phyloP scores from a whole-genome alignment of 2,113 vertebrate species.

The Melanotaenia duboulayi region DNA sequence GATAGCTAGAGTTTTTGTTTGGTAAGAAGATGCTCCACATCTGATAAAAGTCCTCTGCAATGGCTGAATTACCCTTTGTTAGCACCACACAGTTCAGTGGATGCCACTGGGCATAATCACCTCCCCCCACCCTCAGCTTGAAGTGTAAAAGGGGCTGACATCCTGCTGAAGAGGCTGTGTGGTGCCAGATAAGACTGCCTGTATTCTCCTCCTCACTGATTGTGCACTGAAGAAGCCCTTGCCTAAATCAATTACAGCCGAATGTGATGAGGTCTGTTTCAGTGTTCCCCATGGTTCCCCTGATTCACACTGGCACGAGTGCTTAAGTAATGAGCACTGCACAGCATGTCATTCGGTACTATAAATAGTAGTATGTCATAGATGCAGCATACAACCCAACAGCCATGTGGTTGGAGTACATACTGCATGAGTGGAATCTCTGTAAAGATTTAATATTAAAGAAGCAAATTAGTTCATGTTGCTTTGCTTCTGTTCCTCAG shows the following conservation, averaged over 20 bases:
- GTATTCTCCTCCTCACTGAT: constrained; percentile 36
- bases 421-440: not conserved
- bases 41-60: constrained; percentile 39
- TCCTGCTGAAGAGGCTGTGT: constrained; percentile 53
- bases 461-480: not conserved
- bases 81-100: constrained; percentile 11
- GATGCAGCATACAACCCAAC: not conserved
- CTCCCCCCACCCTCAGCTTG: constrained; percentile 22
- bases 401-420: not conserved
- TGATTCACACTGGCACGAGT: constrained; percentile 21
- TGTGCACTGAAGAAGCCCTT: constrained; percentile 27
- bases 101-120: constrained; percentile 33
- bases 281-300: constrained; percentile 5
- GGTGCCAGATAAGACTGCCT: constrained; percentile 50
- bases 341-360: not conserved
- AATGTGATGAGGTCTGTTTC: constrained; percentile 6
- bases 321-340: not conserved
- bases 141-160: constrained; percentile 51
- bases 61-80: constrained; percentile 1
- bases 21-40: constrained; percentile 20
- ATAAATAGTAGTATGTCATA: not conserved
- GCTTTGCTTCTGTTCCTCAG: not conserved
- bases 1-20: constrained; percentile 18
- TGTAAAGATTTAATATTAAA: not conserved
- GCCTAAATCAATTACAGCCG: constrained; percentile 54